These are phyloP conservation scores for Ictidomys tridecemlineatus DNA, from an alignment of 2,113 vertebrate genomes.

Conservation along the genomic window DNA sequence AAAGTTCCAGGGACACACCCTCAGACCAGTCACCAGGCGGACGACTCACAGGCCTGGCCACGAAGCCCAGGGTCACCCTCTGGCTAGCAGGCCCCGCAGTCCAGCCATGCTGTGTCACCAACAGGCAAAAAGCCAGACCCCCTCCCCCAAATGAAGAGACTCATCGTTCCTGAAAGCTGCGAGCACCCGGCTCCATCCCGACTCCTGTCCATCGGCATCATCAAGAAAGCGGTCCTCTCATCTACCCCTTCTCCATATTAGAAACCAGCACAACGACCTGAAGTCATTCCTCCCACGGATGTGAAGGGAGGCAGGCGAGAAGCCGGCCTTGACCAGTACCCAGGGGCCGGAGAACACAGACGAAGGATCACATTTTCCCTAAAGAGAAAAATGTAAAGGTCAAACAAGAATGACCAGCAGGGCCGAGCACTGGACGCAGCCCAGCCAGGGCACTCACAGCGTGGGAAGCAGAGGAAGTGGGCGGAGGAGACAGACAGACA, in stretches of 20 bases:
- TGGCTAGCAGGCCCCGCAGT: background rate
- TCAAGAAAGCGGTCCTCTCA: background rate
- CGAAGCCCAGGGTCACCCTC: background rate
- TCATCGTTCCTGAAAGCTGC: background rate
- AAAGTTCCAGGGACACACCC: constrained; percentile 60
- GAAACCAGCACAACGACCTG: background rate
- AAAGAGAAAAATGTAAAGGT: constrained; percentile 65
- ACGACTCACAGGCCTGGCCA: accelerated
- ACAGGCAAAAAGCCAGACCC: background rate
- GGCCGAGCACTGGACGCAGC: background rate
- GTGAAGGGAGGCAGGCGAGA: background rate
- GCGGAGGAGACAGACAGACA: background rate
- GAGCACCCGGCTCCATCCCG: background rate
- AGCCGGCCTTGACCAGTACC: background rate
- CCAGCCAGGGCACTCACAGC: background rate
- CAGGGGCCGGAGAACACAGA: constrained; percentile 6
- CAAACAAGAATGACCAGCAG: constrained; percentile 41
- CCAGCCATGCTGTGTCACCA: background rate
- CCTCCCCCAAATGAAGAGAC: background rate
- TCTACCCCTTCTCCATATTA: background rate
- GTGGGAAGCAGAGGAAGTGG: background rate
- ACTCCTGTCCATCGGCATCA: background rate
- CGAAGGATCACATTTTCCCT: constrained; percentile 50
- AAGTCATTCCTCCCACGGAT: background rate
- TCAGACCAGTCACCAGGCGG: background rate